These are phyloP conservation scores for Sinohyriopsis cumingii DNA, from an alignment of 2,888 invertebrate genomes.

Conservation along the genomic window DNA sequence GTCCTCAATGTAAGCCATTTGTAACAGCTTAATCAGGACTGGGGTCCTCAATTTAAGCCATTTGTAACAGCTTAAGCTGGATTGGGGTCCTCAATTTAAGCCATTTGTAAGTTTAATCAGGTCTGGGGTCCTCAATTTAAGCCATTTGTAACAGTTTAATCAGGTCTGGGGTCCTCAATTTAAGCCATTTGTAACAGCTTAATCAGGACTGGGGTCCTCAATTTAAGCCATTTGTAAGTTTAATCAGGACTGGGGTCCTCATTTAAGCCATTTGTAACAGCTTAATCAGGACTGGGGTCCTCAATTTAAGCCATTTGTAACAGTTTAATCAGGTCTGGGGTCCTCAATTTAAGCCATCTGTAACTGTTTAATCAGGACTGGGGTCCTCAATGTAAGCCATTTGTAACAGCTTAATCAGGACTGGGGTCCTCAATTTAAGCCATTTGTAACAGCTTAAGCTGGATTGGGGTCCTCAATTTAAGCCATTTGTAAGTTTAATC, in stretches of 20 bases:
- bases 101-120: background rate
- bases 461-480: too few species aligned
- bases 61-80: background rate
- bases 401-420: background rate
- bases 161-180: background rate
- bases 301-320: background rate
- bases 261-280: background rate
- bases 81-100: too few species aligned
- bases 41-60: background rate
- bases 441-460: background rate
- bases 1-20: background rate
- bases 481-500: background rate
- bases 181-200: background rate
- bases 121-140: too few species aligned
- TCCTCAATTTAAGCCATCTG: background rate
- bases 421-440: too few species aligned
- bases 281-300: too few species aligned
- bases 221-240: background rate
- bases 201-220: too few species aligned
- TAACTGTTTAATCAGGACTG: background rate
- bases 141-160: background rate
- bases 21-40: background rate
- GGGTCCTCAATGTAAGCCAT: background rate
- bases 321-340: background rate
- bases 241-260: too few species aligned